Base-by-base conservation (phyloP, 1,140 invertebrate genomes). In the Dendroctonus valens region DNA sequence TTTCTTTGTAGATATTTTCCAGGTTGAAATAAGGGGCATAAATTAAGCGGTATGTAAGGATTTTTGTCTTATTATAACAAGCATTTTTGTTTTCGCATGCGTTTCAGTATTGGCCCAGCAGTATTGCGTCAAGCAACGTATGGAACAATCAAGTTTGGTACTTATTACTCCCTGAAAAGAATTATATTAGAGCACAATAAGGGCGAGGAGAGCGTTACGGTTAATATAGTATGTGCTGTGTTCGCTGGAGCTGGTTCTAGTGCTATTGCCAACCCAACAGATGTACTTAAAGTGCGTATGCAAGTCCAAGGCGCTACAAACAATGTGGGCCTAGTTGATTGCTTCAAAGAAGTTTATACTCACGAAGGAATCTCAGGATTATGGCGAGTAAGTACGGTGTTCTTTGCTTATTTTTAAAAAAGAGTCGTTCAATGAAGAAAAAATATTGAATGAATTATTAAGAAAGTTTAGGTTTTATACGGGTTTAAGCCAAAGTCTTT, bases 241-340 rank as follows among this genome's bases (percentile, higher is more conserved):
- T 81, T 89, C 70, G 90, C 91, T 9, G 91, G 92, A 26, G 91
- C 93, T 6, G 82, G 96, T 50, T 94, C 93, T 14, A 95, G 93
- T 76, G 92, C 95, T n/a, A 92, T 97, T 72, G 94, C 95, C 9
- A 97, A 96, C 83, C 96, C 96, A n/a, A 96, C 95, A 4, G 96
- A 98, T 84, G 92, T 98, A 7, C 84, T 98, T n/a, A 98, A 98
- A 85, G 95, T 97, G 51, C 86, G 93, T 65, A 94, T 97, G 92
- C 94, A 97, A 84, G 85, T 91, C 8, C 81, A 81, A 52, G 84
- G 85, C 38, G 80, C 81, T 68, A 72, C 79, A 70, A 69, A 78
- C 49, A 75, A 86, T 67, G 71, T 83, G 41, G 80, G 86, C 53
- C 82, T 92, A 50, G 74, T 86, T n/a, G 83, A 87, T 72, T 92